Evolutionary conservation across 1,140 invertebrate species (phyloP).

Genomic region (Polypedilum vanderplanki): DNA sequence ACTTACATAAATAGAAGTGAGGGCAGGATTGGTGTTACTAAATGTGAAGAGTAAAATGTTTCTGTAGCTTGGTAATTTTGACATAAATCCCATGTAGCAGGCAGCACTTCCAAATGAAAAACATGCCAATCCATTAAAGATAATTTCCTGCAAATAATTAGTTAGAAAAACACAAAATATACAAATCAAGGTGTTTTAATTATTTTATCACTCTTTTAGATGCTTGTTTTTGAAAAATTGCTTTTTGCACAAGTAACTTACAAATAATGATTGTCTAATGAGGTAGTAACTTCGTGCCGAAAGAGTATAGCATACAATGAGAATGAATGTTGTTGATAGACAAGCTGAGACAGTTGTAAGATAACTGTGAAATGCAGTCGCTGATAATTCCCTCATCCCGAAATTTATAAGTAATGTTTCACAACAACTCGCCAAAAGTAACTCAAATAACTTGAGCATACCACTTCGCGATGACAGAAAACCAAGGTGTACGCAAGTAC

Average conservation of each 20-base stretch:
- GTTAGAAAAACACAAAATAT: neutral
- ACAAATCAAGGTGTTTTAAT: neutral
- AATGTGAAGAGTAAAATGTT: conserved; percentile 49
- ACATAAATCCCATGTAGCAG: conserved; percentile 63
- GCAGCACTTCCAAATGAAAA: conserved; percentile 68
- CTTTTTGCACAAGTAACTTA: conserved; percentile 47
- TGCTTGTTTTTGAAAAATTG: neutral
- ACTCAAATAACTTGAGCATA: conserved; percentile 63
- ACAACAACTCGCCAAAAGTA: conserved; percentile 66
- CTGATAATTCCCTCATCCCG: conserved; percentile 58
- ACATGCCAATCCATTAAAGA: conserved; percentile 66
- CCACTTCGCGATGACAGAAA: conserved; percentile 63
- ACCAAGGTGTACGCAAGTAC: conserved; percentile 67
- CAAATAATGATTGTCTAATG: conserved; percentile 69
- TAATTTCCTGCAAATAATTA: conserved; percentile 54
- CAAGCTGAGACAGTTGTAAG: conserved; percentile 67
- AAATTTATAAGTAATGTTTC: conserved; percentile 69
- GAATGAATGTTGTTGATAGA: conserved; percentile 60
- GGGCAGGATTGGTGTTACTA: conserved; percentile 66
- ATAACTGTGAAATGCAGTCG: conserved; percentile 64
- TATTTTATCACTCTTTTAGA: neutral
- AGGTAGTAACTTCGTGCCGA: conserved; percentile 65
- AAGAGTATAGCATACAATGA: conserved; percentile 65
- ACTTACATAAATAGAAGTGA: conserved; percentile 78
- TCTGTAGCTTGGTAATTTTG: conserved; percentile 65